phyloP scores from a whole-genome alignment of 37 sponge, comb jelly and placozoan species.

The Axinella damicornis region DNA sequence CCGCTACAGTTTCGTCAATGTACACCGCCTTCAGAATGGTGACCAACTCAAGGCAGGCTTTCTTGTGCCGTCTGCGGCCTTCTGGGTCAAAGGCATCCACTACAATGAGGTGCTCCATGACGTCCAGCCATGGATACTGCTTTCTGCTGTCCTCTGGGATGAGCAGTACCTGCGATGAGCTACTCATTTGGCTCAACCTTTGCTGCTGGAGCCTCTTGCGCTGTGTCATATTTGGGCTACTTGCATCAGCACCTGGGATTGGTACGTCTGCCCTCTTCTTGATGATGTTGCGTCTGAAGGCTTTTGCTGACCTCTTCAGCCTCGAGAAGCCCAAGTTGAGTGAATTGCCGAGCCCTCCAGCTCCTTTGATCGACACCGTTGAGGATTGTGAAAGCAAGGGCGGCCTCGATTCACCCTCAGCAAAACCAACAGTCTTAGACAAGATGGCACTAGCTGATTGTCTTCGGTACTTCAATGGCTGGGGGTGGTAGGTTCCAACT shows the following conservation, averaged over 20 bases:
- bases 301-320: slow-evolving; percentile 26
- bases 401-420: not conserved
- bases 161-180: not conserved
- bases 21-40: slow-evolving; percentile 44
- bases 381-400: not conserved
- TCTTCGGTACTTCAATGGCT: not conserved
- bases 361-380: not conserved
- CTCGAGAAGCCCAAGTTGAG: slow-evolving; percentile 23
- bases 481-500: not conserved
- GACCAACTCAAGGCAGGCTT: slow-evolving; percentile 31
- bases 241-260: not conserved
- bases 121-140: slow-evolving; percentile 51
- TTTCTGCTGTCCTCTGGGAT: slow-evolving; percentile 7
- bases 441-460: not conserved
- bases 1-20: not conserved
- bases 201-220: not conserved
- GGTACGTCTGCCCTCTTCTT: not conserved
- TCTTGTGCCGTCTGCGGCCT: not conserved
- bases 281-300: not conserved
- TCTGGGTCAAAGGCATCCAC: slow-evolving; percentile 15
- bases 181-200: not conserved
- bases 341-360: slow-evolving; percentile 1
- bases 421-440: not conserved
- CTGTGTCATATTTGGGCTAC: not conserved
- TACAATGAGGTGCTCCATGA: slow-evolving; percentile 39